Evolutionary conservation across 1,140 invertebrate species (phyloP).

Genomic region (Drosophila persimilis): DNA sequence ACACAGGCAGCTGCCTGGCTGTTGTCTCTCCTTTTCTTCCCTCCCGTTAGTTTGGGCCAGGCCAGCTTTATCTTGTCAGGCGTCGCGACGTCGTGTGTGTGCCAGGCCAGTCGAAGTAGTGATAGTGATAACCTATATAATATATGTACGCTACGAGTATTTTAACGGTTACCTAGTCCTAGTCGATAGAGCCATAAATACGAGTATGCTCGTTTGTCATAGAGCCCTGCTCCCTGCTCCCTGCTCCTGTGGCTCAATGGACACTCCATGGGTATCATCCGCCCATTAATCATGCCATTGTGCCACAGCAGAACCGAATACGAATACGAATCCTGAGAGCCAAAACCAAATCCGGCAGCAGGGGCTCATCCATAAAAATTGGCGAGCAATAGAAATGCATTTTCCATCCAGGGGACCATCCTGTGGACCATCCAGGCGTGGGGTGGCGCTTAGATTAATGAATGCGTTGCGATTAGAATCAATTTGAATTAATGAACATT

Average conservation of each 20-base stretch:
- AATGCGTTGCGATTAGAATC: slow-evolving; percentile 71
- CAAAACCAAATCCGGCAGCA: slow-evolving; percentile 43
- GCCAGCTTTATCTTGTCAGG: slow-evolving; percentile 70
- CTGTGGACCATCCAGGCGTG: slow-evolving; percentile 5
- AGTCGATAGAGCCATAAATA: slow-evolving; percentile 49
- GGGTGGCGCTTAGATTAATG: slow-evolving; percentile 77
- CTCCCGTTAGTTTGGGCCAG: slow-evolving; percentile 13
- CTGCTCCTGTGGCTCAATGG: slow-evolving; percentile 1
- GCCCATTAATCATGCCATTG: slow-evolving; percentile 67
- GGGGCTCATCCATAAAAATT: slow-evolving; percentile 64
- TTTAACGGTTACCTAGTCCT: slow-evolving; percentile 63
- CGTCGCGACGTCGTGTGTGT: slow-evolving; percentile 4
- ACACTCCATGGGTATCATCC: slow-evolving; percentile 17
- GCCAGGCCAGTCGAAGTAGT: slow-evolving; percentile 39
- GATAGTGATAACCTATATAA: slow-evolving; percentile 76
- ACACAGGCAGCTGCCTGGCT: slow-evolving; percentile 20
- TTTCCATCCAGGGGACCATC: slow-evolving; percentile 12
- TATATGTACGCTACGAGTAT: slow-evolving; percentile 17
- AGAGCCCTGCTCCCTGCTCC: slow-evolving; percentile 23
- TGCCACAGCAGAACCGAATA: slow-evolving; percentile 6
- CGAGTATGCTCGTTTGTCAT: slow-evolving; percentile 47
- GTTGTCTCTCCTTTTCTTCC: slow-evolving; percentile 51
- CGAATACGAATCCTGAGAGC: neutral
- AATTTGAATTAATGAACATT: slow-evolving; percentile 79
- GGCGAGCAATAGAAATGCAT: slow-evolving; percentile 57